Conservation (phyloP, 1,140 invertebrate species). For the Bombus affinis region DNA sequence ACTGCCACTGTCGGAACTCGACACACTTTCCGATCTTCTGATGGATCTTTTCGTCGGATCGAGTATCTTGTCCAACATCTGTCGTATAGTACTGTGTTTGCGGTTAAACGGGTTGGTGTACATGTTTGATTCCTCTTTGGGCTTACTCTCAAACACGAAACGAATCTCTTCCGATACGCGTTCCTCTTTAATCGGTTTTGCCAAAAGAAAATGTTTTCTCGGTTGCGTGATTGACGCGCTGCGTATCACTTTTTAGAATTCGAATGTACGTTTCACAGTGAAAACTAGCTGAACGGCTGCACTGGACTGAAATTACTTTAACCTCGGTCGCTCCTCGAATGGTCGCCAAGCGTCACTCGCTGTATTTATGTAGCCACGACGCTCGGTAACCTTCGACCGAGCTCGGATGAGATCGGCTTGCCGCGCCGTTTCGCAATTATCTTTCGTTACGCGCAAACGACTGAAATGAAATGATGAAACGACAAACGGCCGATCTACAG, state of each 20-base stretch:
- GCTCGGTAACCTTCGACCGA: slow-evolving; percentile 57
- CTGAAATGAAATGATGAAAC: too few species aligned
- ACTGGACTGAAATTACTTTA: not conserved
- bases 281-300: not conserved
- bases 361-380: slow-evolving; percentile 46
- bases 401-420: slow-evolving; percentile 35
- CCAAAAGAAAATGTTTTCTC: not conserved
- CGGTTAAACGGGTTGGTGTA: slow-evolving; percentile 89
- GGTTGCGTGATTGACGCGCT: not conserved
- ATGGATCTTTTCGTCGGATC: slow-evolving; percentile 77
- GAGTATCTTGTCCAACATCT: slow-evolving; percentile 86
- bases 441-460: not conserved
- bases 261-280: not conserved
- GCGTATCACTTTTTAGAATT: not conserved
- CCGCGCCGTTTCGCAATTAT: not conserved
- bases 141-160: not conserved
- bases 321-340: slow-evolving; percentile 34
- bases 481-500: slow-evolving; percentile 1
- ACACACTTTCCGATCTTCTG: slow-evolving; percentile 76
- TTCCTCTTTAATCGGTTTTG: not conserved
- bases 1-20: slow-evolving; percentile 74
- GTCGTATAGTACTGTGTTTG: slow-evolving; percentile 88
- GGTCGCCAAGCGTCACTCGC: not conserved
- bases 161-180: not conserved
- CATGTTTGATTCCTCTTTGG: slow-evolving; percentile 77